Evolutionary conservation across 2,888 invertebrate genomes (phyloP).

Genomic region (Pherbina coryleti): DNA sequence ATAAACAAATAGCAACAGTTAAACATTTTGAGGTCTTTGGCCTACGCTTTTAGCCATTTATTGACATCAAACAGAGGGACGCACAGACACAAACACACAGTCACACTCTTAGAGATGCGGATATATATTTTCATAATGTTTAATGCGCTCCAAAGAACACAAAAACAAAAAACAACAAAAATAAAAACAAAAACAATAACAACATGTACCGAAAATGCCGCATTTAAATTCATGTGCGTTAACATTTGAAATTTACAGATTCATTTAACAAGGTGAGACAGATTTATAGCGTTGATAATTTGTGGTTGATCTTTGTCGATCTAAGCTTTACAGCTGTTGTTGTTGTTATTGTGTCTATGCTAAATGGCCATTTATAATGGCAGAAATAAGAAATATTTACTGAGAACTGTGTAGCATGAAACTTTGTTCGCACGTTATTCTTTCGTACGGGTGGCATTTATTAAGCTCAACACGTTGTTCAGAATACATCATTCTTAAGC

Average conservation of each 20-base stretch:
- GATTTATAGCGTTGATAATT: slow-evolving; percentile 6
- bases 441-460: too few relatives aligned
- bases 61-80: not conserved
- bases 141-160: too few relatives aligned
- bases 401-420: too few relatives aligned
- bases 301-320: not conserved
- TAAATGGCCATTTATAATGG: too few relatives aligned
- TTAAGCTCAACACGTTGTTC: too few relatives aligned
- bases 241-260: not conserved
- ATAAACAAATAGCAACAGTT: not conserved
- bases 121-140: not conserved
- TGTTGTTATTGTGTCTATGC: not conserved
- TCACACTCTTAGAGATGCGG: not conserved
- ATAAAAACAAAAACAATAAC: not conserved
- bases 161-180: not conserved
- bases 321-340: not conserved
- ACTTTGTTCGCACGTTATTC: too few relatives aligned
- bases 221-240: slow-evolving; percentile 13
- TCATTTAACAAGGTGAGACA: slow-evolving; percentile 6
- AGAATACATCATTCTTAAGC: too few relatives aligned
- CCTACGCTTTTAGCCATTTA: slow-evolving; percentile 24
- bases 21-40: slow-evolving; percentile 17
- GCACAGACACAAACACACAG: not conserved
- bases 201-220: not conserved
- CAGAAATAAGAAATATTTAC: too few relatives aligned